Base-by-base conservation (phyloP, 2,888 invertebrate species). In the Caenorhabditis becei region DNA sequence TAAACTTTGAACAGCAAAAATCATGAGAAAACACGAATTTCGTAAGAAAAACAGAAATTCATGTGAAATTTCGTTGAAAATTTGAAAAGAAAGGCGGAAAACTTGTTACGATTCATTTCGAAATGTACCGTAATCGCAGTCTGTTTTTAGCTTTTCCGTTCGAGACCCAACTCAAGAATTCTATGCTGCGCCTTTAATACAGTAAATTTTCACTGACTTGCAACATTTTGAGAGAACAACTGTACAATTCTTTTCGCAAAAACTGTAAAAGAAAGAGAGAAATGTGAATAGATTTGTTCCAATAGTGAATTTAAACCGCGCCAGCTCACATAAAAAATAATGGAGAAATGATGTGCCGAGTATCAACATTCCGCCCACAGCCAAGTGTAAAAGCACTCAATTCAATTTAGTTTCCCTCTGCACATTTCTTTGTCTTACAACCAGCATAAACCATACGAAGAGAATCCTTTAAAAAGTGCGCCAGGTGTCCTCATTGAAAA, bases 401-500 rank as follows among this genome's bases (percentile, higher is more conserved):
- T 49, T 49, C 49, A 32, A 66, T 37, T 54, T 41, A 66, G 26
- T 54, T 66, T 35, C 35, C 35, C 5, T 35, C 7, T 8, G 35
- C 35, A 10, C 35, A 35, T 66, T 54, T 16, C n/a, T 24, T 51
- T 53, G 26, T 54, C 24, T 54, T 44, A 24, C 41, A 14, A 66
- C 5, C 35, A 8, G 7, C 11, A 54, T 20, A 62, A 20, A 16
- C 54, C 56, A 32, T 56, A 67, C 47, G 47, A 54, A 58, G 49
- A n/a, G 49, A 49, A 47, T 53, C 24, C 56, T 4, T 20, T 20
- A 47, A 66, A 54, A 37, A 11, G 56, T 26, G 56, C 47, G 35
- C 41, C 47, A 58, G 69, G 58, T 59, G 69, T 69, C 69, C 49
- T 59, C 69, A 67, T 67, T 28, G 56, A 44, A 54, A 66, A 54